Percentiles rank a stretch among this genome's conserved stretches.
Conservation (phyloP, 1,140 invertebrate genomes). For the Maconellicoccus hirsutus region DNA sequence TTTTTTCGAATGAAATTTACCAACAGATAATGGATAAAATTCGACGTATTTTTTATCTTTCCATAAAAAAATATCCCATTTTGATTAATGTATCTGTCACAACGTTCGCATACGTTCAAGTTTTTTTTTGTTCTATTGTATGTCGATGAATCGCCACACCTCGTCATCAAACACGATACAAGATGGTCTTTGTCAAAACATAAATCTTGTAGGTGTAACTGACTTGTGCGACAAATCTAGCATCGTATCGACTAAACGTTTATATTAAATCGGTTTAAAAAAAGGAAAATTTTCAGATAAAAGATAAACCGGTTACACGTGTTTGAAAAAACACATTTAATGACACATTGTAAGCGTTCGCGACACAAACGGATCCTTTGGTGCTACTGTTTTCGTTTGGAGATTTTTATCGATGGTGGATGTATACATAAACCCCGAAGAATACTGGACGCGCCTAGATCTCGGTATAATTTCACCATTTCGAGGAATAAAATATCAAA, state of each 20-base stretch:
- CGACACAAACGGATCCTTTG: neutral
- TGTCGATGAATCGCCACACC: neutral
- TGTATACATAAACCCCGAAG: neutral
- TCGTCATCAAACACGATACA: neutral
- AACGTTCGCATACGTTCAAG: neutral
- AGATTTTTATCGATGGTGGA: neutral
- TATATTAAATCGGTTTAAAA: slow-evolving; percentile 5
- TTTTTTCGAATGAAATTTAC: too few species aligned
- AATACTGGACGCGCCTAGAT: neutral
- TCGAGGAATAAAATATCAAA: slow-evolving; percentile 1
- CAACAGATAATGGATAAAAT: too few species aligned
- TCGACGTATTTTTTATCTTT: too few species aligned
- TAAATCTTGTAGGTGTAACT: slow-evolving; percentile 5
- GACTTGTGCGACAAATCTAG: neutral
- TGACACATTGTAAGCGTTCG: slow-evolving; percentile 1
- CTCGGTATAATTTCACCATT: neutral
- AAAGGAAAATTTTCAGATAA: neutral
- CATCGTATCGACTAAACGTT: neutral
- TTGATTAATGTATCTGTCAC: neutral
- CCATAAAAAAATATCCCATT: too few species aligned
- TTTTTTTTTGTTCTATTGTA: neutral
- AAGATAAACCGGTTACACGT: slow-evolving; percentile 3
- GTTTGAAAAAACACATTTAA: slow-evolving; percentile 10
- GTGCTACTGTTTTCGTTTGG: neutral
- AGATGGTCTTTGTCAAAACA: neutral